Evolutionary conservation across 2,113 vertebrate species (phyloP), one percentile per base, ranked within the genome.

Genomic region (Hipposideros armiger): DNA sequence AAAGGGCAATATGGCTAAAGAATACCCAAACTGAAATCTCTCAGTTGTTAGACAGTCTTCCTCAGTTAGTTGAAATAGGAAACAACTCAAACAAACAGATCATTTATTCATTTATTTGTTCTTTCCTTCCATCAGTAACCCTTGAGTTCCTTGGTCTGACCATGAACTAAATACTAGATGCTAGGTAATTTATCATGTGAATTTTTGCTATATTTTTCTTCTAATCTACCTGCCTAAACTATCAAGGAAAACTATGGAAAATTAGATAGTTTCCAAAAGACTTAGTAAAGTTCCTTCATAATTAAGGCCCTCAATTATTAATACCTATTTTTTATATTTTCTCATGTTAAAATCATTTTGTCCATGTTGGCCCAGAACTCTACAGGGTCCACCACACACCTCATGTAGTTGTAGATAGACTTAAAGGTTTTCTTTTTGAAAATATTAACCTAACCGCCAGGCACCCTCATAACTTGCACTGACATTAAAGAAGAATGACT

Each of bases 311-410:
- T 74, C 69, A 80, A 20, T 70, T 84, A 24, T 83, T 92, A 93
- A 83, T 20, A 73, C 19, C 1, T 50, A 50, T 42, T 91, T 64
- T 86, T 78, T 85, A 54, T 76, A 26, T 72, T 64, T 91, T 56
- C 95, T 90, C 32, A n/a, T 45, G 30, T 73, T 54, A 93, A 89
- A 87, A 95, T 94, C 9, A 17, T 69, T 11, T 81, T 93, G 97
- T 91, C 78, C n/a, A 54, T 15, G 22, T 90, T 96, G 69, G 60
- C 26, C 42, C 13, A 93, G 32, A 95, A 91, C 14, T 77, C 28
- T 86, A 30, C 24, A 56, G 5, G 88, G 24, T 82, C 17, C 73
- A 14, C 28, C 45, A 87, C 67, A 22, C 92, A 66, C 54, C 32
- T 36, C 40, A 69, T 56, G 28, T 47, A 32, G 60, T 83, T 22